A percentile compares a stretch with the other conserved stretches of the same genome.
Evolutionary conservation across 2,113 vertebrate species (phyloP).

Genomic region (Hiodon tergisus): DNA sequence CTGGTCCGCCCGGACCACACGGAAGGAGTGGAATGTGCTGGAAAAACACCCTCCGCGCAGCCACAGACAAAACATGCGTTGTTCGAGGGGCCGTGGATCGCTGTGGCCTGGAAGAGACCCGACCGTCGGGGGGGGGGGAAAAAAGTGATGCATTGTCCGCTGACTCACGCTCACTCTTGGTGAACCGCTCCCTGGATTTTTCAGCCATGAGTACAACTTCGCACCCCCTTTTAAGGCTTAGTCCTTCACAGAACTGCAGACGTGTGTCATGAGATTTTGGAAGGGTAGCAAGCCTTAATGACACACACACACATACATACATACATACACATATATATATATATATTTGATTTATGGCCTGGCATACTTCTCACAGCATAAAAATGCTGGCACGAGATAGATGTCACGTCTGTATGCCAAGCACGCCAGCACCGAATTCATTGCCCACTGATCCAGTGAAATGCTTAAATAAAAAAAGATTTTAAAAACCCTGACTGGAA

Average conservation of each 20-base stretch:
- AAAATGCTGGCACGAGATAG: neutral
- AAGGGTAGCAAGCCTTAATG: constrained; percentile 1
- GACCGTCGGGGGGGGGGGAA: neutral
- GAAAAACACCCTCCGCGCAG: constrained; percentile 44
- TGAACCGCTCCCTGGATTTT: constrained; percentile 45
- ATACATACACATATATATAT: no score
- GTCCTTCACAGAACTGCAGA: constrained; percentile 17
- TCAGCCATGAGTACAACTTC: constrained; percentile 43
- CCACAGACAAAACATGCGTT: constrained; percentile 67
- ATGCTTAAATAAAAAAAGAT: constrained; percentile 13
- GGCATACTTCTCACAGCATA: neutral
- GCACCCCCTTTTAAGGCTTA: constrained; percentile 38
- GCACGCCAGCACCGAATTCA: constrained; percentile 21
- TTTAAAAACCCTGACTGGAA: constrained; percentile 22
- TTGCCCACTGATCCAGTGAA: constrained; percentile 30
- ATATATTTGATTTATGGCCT: constrained; percentile 26
- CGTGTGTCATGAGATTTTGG: constrained; percentile 35
- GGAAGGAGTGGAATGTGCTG: constrained; percentile 57
- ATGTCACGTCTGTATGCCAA: neutral
- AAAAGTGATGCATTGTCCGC: neutral
- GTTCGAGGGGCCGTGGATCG: constrained; percentile 30
- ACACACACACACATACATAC: neutral
- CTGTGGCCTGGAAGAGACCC: neutral
- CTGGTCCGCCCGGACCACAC: constrained; percentile 45
- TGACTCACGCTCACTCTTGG: constrained; percentile 6